Percentiles rank a stretch among this genome's conserved stretches.
phyloP scores from a whole-genome alignment of 2,113 vertebrate genomes.

The Pardalotus punctatus region DNA sequence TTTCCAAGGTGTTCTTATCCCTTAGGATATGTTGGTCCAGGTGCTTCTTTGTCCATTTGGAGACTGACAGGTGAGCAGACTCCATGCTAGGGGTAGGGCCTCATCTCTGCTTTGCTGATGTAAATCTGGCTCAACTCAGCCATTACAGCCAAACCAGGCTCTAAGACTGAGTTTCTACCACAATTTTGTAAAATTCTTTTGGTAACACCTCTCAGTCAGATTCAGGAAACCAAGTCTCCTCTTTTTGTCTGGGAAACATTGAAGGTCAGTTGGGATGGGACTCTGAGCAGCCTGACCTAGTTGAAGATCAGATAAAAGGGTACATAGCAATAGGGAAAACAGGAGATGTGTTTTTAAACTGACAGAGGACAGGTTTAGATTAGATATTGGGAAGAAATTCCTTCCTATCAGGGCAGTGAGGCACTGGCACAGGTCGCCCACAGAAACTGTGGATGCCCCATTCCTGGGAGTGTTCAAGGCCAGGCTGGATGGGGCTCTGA shows the following conservation, averaged over 20 bases:
- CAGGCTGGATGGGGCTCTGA: not conserved
- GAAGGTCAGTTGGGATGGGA: not conserved
- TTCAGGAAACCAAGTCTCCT: not conserved
- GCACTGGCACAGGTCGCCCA: not conserved
- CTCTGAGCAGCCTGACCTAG: not conserved
- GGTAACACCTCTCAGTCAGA: not conserved
- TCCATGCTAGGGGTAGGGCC: not conserved
- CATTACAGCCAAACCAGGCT: not conserved
- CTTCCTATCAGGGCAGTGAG: not conserved
- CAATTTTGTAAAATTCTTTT: not conserved
- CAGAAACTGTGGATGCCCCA: not conserved
- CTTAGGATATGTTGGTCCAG: not conserved
- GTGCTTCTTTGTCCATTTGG: not conserved
- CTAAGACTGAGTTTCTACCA: not conserved
- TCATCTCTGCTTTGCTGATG: not conserved
- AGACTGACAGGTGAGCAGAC: not conserved
- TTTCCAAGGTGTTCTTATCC: not conserved
- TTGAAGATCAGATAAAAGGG: not conserved
- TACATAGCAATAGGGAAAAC: not conserved
- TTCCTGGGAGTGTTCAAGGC: not conserved
- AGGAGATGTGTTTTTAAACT: not conserved
- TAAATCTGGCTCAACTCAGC: not conserved
- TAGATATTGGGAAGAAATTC: not conserved
- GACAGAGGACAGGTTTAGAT: not conserved
- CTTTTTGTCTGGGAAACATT: not conserved